These are phyloP conservation scores for Chrysochloris asiatica DNA, from an alignment of 2,113 vertebrate genomes.

Conservation along the genomic window DNA sequence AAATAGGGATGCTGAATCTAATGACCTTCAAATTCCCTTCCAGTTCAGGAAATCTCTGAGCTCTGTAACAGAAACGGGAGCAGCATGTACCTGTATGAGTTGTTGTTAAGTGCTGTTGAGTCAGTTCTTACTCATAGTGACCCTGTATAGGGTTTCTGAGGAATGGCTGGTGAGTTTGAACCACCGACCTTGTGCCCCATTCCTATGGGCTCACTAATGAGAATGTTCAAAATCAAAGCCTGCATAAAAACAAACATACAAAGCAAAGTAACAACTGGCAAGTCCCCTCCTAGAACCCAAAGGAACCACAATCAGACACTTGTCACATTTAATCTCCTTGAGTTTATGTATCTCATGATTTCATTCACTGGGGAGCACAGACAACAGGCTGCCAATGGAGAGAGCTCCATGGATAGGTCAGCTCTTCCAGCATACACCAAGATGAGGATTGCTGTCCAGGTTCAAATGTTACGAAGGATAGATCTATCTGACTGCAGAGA, in stretches of 20 bases:
- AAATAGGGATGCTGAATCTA: neutral
- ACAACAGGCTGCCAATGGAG: neutral
- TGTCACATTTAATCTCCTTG: neutral
- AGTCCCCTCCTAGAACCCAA: neutral
- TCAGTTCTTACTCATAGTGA: no score
- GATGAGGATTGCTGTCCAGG: neutral
- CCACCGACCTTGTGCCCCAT: no score
- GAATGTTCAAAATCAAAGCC: neutral
- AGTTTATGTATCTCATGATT: neutral
- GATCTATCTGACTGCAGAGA: slow-evolving; percentile 56
- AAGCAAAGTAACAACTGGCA: neutral
- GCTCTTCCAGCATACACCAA: neutral
- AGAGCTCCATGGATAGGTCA: neutral
- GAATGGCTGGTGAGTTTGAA: no score
- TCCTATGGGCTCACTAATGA: neutral
- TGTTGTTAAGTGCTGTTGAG: no score
- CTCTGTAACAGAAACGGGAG: neutral
- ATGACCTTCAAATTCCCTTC: neutral
- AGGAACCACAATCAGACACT: neutral
- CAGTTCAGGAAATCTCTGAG: neutral
- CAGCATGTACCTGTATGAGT: neutral
- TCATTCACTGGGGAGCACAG: neutral
- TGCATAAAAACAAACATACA: neutral
- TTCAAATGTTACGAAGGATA: slow-evolving; percentile 51
- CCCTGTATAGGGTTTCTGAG: no score